A percentile compares a stretch with the other conserved stretches of the same genome.
Conservation (phyloP, 64 coral and sea anemone species). For the Montipora sp. region DNA sequence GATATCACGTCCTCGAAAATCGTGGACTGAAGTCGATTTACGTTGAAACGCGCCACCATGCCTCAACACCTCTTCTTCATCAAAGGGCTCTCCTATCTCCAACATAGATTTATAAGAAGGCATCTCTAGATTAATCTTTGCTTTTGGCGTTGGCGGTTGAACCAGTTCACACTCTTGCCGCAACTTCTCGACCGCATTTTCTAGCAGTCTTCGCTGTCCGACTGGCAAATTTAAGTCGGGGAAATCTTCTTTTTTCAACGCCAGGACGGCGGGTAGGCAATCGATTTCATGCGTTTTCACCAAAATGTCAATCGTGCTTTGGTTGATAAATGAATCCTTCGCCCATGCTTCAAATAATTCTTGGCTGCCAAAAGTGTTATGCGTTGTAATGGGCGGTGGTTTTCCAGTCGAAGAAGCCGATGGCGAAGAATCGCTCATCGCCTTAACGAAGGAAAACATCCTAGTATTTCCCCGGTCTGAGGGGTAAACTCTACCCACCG, state of each 20-base stretch:
- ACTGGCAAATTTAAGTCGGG: constrained; percentile 79
- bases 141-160: constrained; percentile 80
- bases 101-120: constrained; percentile 91
- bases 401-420: constrained; percentile 60
- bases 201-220: constrained; percentile 91
- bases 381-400: constrained; percentile 28
- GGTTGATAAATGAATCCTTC: constrained; percentile 92
- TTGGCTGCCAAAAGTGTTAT: constrained; percentile 83
- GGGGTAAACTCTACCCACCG: background rate
- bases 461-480: background rate
- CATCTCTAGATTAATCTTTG: constrained; percentile 81
- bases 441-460: constrained; percentile 68
- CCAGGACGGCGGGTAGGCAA: constrained; percentile 89
- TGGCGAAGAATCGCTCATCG: constrained; percentile 30
- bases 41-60: background rate
- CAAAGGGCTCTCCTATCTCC: constrained; percentile 38
- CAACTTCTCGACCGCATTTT: constrained; percentile 92
- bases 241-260: constrained; percentile 86
- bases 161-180: constrained; percentile 91
- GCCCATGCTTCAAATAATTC: constrained; percentile 97
- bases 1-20: constrained; percentile 21
- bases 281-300: constrained; percentile 87
- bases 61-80: background rate
- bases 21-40: background rate
- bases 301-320: constrained; percentile 88